A percentile compares a stretch with the other conserved stretches of the same genome.
Conservation (phyloP, 1,140 invertebrate species). For the Pseudomyrmex dendroicus region DNA sequence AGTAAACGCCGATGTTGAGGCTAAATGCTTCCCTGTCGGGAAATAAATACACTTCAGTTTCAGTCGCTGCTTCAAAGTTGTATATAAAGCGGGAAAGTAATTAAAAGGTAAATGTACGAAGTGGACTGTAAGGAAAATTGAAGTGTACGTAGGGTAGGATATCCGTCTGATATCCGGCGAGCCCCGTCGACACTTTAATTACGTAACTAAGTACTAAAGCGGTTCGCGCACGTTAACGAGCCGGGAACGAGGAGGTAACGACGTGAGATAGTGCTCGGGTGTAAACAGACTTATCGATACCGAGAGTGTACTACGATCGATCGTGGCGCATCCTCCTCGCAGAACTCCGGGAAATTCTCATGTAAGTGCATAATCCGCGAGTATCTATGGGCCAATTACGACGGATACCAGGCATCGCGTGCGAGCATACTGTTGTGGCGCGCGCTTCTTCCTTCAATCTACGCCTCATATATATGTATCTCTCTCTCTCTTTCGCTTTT, state of each 20-base stretch:
- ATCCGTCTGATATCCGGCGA: conserved; percentile 17
- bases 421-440: neutral
- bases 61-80: neutral
- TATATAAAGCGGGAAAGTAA: neutral
- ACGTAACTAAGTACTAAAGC: conserved; percentile 65
- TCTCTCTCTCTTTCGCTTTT: no score
- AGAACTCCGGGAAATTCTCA: conserved; percentile 52
- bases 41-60: neutral
- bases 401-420: conserved; percentile 38
- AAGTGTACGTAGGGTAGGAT: neutral
- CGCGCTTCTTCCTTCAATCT: conserved; percentile 28
- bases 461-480: neutral
- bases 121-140: conserved; percentile 16
- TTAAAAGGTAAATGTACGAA: conserved; percentile 12
- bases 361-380: conserved; percentile 66
- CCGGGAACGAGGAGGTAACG: conserved; percentile 69
- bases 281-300: conserved; percentile 73
- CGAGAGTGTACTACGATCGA: conserved; percentile 51
- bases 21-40: neutral
- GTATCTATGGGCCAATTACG: conserved; percentile 65
- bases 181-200: conserved; percentile 62
- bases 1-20: neutral
- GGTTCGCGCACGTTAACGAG: conserved; percentile 67
- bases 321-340: conserved; percentile 11
- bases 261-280: conserved; percentile 65